Percentiles rank a stretch among this genome's conserved stretches.
Conservation (phyloP, 2,888 invertebrate genomes). For the Pachydiplax longipennis region DNA sequence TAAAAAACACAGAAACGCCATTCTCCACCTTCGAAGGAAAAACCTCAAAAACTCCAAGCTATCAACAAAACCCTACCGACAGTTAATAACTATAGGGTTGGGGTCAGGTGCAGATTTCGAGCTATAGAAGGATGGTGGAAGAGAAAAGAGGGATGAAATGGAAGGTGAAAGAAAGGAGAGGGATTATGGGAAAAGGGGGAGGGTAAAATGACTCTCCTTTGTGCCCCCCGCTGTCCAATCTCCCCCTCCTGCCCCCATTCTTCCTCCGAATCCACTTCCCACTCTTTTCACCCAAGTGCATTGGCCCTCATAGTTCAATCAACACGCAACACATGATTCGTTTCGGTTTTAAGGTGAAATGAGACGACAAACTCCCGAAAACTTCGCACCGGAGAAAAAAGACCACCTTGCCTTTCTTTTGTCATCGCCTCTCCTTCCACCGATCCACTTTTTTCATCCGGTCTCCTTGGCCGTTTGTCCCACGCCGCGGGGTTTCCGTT, state of each 20-base stretch:
- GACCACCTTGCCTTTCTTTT: not conserved
- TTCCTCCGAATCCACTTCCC: not conserved
- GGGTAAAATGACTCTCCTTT: not conserved
- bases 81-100: not conserved
- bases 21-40: not conserved
- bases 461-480: not conserved
- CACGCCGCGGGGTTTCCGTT: not conserved
- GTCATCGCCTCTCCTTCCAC: not conserved
- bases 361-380: conserved; percentile 18
- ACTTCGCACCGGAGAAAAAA: conserved; percentile 15
- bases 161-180: not conserved
- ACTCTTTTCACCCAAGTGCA: conserved; percentile 31
- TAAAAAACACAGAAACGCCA: not conserved
- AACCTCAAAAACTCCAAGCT: not conserved
- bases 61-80: not conserved
- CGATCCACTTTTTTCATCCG: not conserved
- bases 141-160: not conserved
- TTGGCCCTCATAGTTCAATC: conserved; percentile 46
- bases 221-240: conserved; percentile 38
- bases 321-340: conserved; percentile 45
- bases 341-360: conserved; percentile 42
- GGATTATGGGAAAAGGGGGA: not conserved
- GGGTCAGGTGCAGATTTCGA: not conserved
- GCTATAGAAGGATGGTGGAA: not conserved
- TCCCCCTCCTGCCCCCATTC: not conserved